Evolutionary conservation across 2,113 vertebrate genomes (phyloP), one percentile per base, ranked within the genome.

Genomic region (Emydura subglobosa): DNA sequence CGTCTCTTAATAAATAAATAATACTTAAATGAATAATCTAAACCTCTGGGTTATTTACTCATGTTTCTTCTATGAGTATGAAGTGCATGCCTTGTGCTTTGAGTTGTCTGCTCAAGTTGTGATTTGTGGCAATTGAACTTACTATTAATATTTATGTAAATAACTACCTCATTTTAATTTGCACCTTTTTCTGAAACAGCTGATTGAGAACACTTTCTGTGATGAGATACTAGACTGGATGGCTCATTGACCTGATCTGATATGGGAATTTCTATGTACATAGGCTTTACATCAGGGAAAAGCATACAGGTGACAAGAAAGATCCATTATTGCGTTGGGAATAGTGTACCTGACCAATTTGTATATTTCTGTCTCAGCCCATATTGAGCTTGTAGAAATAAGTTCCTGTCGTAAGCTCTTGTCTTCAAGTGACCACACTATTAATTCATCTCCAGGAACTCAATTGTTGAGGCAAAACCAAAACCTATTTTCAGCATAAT

Each of bases 371-470:
- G 0, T 55, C n/a, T 85, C 91, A 89, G 76, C 82, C 92, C 53
- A 72, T 85, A 82, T 0, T 83, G 88, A 88, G 21, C 89, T 84
- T 79, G 57, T 93, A 93, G 42, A 85, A 89, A 82, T 55, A 90
- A 54, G 27, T 84, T 79, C 54, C 78, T 83, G 14, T 61, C 90
- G 53, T 82, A 12, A 5, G 54, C 59, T 11, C 29, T 74, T 50
- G 34, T 85, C 90, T 72, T 82, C 24, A 27, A 54, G 85, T 83
- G 84, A 61, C 79, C 82, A 55, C 79, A 83, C 78, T 72, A 74
- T 90, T 91, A 94, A 92, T 95, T 84, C 4, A 42, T 57, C 92
- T 93, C 85, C 81, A 95, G 87, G 59, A 92, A 93, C 13, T 72
- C 68, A 83, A 90, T 16, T 92, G 55, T 92, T 88, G 55, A 92